Base-by-base conservation (phyloP, 2,113 vertebrate species). In the Picathartes gymnocephalus region DNA sequence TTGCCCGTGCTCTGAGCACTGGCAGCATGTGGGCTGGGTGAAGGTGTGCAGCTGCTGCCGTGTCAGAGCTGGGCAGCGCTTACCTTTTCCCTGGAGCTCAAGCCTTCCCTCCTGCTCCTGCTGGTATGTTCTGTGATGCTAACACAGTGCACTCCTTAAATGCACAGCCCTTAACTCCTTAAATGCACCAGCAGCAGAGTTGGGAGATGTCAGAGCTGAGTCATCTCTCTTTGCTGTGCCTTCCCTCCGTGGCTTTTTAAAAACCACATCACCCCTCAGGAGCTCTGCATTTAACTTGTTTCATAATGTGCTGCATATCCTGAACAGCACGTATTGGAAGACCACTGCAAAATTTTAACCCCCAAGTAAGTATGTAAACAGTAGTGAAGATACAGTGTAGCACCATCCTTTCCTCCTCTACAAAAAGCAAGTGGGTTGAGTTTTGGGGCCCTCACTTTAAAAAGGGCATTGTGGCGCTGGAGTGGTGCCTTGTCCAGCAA, bases 1-100 rank as follows among this genome's bases (percentile, higher is more conserved):
- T 30, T 89, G n/a, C 42, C 13, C 1, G 0, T 27, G 64, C 60
- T 68, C 28, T 10, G 25, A 8, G 50, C 1, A 0, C 51, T 71
- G 86, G 37, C 37, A 62, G 56, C 7, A 0, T 35, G 30, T 51
- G 30, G 22, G 12, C 31, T 22, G 25, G 24, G 13, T 35, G 62
- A 33, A 69, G 47, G 66, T 42, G 31, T 45, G 61, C 57, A 16
- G 33, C 62, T 74, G 69, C 57, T 92, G 61, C 1, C 0, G 6
- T 56, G 28, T 37, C 56, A 27, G 60, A 68, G 81, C 42, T 84
- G 58, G 51, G 37, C 53, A 79, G 40, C 1, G 1, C 42, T 56
- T 45, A 13, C 54, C 22, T 61, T 51, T 19, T 86, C 37, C n/a
- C 11, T n/a, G 18, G 24, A 62, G 19, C 58, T 90, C 66, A 53